These are phyloP conservation scores for Scortum barcoo DNA, from an alignment of 2,113 vertebrate genomes.

Conservation along the genomic window DNA sequence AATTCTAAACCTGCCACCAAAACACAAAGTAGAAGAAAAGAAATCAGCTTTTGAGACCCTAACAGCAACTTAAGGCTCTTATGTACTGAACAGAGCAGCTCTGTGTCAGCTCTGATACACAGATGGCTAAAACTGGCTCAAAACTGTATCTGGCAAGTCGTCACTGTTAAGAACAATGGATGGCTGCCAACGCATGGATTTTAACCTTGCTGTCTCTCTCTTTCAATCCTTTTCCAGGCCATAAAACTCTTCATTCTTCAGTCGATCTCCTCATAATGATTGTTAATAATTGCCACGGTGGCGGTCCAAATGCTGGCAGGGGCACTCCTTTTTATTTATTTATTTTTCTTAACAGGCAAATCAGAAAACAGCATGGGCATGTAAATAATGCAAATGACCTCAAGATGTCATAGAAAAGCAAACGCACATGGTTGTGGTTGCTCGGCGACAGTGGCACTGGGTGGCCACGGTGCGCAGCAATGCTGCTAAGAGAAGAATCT, in stretches of 20 bases:
- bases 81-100: neutral
- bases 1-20: neutral
- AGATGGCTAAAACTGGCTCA: neutral
- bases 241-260: neutral
- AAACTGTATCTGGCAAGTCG: neutral
- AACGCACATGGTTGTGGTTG: conserved; percentile 19
- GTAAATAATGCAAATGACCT: conserved; percentile 53
- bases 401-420: conserved; percentile 26
- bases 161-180: neutral
- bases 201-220: neutral
- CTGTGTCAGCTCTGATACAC: neutral
- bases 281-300: neutral
- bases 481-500: conserved; percentile 26
- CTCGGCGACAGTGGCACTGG: conserved; percentile 38
- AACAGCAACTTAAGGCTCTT: neutral
- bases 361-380: conserved; percentile 20
- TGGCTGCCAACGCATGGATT: neutral
- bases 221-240: neutral
- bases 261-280: neutral
- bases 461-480: neutral
- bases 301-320: conserved; percentile 1
- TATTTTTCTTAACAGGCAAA: conserved; percentile 40
- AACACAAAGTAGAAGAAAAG: neutral
- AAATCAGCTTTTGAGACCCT: neutral
- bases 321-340: conserved; percentile 6